phyloP scores from a whole-genome alignment of 1,140 invertebrate genomes.

The Plectrocnemia conspersa region DNA sequence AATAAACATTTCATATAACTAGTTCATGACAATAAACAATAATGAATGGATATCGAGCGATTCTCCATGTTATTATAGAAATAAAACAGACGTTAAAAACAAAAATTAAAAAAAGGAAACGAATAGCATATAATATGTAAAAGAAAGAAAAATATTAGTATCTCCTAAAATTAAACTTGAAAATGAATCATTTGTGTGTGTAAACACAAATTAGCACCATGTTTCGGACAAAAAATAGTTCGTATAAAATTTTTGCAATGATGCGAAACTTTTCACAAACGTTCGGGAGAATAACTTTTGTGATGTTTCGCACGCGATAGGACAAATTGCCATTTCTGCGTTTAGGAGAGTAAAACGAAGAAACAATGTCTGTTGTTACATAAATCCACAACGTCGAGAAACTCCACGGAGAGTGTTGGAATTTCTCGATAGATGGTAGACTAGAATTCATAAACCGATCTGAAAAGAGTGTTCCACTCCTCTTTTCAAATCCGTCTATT shows the following conservation, averaged over 20 bases:
- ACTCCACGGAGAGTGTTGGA: no score
- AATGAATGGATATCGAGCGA: constrained; percentile 6
- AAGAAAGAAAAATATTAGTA: constrained; percentile 25
- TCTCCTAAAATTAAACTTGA: constrained; percentile 24
- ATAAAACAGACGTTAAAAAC: neutral
- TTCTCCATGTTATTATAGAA: constrained; percentile 5
- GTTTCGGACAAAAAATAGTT: constrained; percentile 35
- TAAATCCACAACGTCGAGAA: neutral
- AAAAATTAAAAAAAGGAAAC: constrained; percentile 15
- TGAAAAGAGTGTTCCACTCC: neutral
- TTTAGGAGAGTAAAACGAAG: no score
- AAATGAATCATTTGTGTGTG: constrained; percentile 22
- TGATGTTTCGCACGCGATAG: no score
- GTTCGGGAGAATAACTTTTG: no score
- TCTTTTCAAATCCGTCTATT: neutral
- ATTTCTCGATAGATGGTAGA: no score
- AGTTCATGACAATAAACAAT: constrained; percentile 9
- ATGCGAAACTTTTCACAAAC: no score
- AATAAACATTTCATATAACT: constrained; percentile 23
- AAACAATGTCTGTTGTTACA: neutral
- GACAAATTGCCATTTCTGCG: no score
- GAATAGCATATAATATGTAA: constrained; percentile 11
- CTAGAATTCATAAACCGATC: neutral
- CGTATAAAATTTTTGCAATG: no score
- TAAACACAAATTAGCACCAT: constrained; percentile 36